Base-by-base conservation (phyloP, 2,797 vertebrate genomes). In the Esox masquinongy region DNA sequence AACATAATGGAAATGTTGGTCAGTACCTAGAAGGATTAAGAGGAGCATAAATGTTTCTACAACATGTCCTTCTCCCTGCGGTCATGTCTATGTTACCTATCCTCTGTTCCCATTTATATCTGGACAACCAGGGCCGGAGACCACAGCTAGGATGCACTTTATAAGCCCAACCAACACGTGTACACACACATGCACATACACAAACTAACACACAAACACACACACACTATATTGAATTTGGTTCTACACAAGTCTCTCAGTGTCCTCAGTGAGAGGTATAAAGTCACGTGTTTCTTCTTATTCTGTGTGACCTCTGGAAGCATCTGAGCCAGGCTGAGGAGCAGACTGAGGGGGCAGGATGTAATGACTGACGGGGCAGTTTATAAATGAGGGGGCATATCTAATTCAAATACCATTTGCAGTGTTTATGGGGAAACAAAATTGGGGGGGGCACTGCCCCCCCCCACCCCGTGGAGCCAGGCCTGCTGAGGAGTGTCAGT, bases 241-340 rank as follows among this genome's bases (percentile, higher is more conserved):
- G 16, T 16, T 16, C 15, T 51, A 51, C 17, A 51, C 16, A 50
- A 51, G 50, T 14, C 5, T 51, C 50, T 51, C 6, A 19, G 15
- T 6, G 50, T 51, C 50, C 50, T 0, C 19, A 17, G 50, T n/a
- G n/a, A n/a, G n/a, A n/a, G n/a, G n/a, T 50, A 49, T 49, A 11
- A 17, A 16, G 49, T 50, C 12, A 15, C 5, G 49, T 50, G 49
- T 1, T 50, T 16, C 16, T 50, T 17, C 14, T 59, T 68, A 79
- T 77, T 77, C 51, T 80, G 81, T 90, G 90, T 87, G 87, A 84
- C 74, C 76, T 84, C 14, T 88, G 85, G 84, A 85, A 88, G 87
- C 84, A 87, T 84, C 84, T 81, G 82, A 82, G 69, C 70, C 15
- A 89, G 83, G 89, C 84, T 81, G 89, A 88, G 78, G 84, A 91